These are phyloP conservation scores for Leucopsar rothschildi DNA, from an alignment of 2,113 vertebrate species.

Conservation along the genomic window DNA sequence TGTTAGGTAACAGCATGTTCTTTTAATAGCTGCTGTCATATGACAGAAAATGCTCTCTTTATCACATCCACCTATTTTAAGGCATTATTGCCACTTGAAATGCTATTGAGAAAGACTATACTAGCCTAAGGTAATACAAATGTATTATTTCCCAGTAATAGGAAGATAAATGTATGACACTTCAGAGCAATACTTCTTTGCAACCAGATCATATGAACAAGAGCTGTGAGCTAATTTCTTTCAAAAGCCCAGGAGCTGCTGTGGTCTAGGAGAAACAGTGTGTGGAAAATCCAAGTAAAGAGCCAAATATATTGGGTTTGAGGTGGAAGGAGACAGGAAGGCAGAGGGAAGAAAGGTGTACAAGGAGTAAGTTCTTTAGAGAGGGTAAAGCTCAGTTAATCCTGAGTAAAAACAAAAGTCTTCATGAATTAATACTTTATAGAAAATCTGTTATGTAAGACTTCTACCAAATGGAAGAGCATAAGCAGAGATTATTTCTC, in stretches of 20 bases:
- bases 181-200: neutral
- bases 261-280: rapidly evolving
- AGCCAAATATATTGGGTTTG: neutral
- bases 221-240: neutral
- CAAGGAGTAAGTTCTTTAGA: neutral
- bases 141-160: neutral
- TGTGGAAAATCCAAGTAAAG: neutral
- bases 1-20: neutral
- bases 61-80: neutral
- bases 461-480: neutral
- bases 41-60: neutral
- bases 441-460: neutral
- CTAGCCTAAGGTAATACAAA: neutral
- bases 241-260: neutral
- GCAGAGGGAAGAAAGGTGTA: neutral
- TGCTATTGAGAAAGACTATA: neutral
- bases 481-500: neutral
- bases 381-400: neutral
- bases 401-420: neutral
- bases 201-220: neutral
- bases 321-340: neutral
- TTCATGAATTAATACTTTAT: neutral
- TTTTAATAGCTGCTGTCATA: neutral
- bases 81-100: slow-evolving; percentile 3
- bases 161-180: neutral